Conservation (phyloP, 2,113 vertebrate genomes). For the Neogale vison region DNA sequence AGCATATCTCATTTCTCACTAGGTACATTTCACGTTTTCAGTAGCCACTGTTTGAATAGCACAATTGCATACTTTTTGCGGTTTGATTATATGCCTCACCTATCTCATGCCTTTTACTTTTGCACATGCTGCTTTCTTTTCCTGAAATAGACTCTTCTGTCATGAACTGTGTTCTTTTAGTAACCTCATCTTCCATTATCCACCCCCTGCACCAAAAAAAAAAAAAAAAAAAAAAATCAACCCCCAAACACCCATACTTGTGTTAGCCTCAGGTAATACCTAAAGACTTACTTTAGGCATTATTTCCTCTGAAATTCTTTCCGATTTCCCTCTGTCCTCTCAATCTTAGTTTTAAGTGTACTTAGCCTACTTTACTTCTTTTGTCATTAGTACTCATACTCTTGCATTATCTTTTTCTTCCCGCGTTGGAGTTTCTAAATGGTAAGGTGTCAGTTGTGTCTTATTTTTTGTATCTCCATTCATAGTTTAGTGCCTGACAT, state of each 20-base stretch:
- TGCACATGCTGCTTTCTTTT: neutral
- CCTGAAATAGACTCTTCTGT: neutral
- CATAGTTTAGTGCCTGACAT: neutral
- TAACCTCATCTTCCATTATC: neutral
- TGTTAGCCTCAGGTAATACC: neutral
- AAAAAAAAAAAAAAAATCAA: neutral
- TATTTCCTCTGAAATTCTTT: neutral
- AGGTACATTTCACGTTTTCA: neutral
- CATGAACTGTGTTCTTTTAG: neutral
- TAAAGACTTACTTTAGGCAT: neutral
- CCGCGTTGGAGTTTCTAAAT: neutral
- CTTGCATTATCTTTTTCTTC: neutral
- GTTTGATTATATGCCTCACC: no score
- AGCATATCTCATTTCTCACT: neutral
- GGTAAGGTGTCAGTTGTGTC: neutral
- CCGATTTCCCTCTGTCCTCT: neutral
- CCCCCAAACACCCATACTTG: neutral
- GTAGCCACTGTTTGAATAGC: neutral
- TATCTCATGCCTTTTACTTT: neutral
- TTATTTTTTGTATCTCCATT: neutral
- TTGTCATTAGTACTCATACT: neutral
- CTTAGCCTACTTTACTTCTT: neutral
- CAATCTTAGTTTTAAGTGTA: neutral
- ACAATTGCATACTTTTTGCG: neutral
- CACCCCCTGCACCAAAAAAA: neutral